These are phyloP conservation scores for Marcusenius ussheri DNA, from an alignment of 2,113 vertebrate species.

Conservation along the genomic window DNA sequence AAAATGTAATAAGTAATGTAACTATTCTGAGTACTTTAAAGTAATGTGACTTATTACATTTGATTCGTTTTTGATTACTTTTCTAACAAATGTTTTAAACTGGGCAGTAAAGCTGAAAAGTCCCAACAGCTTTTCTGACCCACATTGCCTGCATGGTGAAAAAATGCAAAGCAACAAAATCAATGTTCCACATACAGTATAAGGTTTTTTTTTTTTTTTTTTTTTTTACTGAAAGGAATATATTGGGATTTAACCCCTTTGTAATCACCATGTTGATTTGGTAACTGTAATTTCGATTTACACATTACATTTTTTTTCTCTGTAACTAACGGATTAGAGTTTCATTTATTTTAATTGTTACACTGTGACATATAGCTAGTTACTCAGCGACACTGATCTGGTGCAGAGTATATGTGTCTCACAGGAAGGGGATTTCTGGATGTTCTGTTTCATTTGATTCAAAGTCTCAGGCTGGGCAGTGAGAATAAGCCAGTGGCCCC, in stretches of 20 bases:
- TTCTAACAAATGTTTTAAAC: neutral
- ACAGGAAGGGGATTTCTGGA: neutral
- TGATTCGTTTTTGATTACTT: neutral
- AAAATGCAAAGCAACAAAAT: neutral
- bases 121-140: neutral
- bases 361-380: neutral
- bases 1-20: neutral
- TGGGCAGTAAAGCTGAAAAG: neutral
- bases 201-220: too few relatives aligned
- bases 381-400: neutral
- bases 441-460: neutral
- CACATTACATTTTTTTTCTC: neutral
- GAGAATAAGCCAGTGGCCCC: neutral
- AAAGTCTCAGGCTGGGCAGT: neutral
- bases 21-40: neutral
- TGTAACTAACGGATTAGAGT: neutral
- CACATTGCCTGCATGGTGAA: neutral
- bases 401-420: neutral
- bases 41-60: neutral
- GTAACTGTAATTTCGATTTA: neutral
- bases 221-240: too few relatives aligned
- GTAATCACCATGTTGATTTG: neutral
- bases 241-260: neutral
- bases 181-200: neutral
- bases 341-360: neutral